Conservation (phyloP, 2,113 vertebrate species). For the Hymenochirus boettgeri region DNA sequence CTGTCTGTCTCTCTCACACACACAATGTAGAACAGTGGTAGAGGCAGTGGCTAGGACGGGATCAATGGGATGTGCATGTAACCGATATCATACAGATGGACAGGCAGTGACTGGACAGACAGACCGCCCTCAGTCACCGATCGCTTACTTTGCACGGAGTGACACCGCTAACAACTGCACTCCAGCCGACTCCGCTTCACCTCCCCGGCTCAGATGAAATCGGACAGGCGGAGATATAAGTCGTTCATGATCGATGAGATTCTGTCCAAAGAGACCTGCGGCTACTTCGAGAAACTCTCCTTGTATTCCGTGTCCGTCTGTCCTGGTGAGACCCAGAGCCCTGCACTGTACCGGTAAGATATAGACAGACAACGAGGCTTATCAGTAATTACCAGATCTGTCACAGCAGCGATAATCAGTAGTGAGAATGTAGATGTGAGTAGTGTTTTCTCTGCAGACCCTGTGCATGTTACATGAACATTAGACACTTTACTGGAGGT, state of each 20-base stretch:
- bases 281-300: conserved; percentile 95
- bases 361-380: no score
- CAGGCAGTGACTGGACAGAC: conserved; percentile 14
- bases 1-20: no score
- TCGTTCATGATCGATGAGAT: conserved; percentile 99
- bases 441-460: no score
- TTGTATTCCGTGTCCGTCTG: conserved; percentile 86
- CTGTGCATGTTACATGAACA: no score
- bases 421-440: no score
- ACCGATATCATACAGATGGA: no score
- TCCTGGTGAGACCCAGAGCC: conserved; percentile 87
- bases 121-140: background rate
- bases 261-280: conserved; percentile 94
- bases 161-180: background rate
- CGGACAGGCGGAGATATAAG: conserved; percentile 94
- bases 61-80: no score
- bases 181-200: conserved; percentile 76
- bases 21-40: no score
- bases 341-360: conserved; percentile 91
- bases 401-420: no score
- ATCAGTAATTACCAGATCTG: no score
- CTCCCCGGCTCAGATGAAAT: conserved; percentile 77
- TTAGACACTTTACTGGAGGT: no score
- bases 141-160: background rate
- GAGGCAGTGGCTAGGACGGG: no score